Base-by-base conservation (phyloP, 2,797 vertebrate genomes). In the Periparus ater region DNA sequence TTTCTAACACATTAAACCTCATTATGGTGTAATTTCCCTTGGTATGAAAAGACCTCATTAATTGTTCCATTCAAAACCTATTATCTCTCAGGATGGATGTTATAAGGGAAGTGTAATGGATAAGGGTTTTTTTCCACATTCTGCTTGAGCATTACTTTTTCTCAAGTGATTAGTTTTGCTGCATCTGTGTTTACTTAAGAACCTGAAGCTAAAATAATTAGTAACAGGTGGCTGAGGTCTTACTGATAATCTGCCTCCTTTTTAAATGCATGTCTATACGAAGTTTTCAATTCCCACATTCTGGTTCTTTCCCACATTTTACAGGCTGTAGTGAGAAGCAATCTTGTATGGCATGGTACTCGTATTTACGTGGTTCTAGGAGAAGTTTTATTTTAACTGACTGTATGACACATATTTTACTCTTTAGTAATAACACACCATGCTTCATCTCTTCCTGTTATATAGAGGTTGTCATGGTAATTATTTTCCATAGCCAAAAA, bases 161-260 rank as follows among this genome's bases (percentile, higher is more conserved):
- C 70, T 47, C 10, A 2, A 58, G 80, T 96, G 94, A 97, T 97
- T 97, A 96, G 78, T 81, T 95, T 95, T 94, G 62, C 79, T 83
- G 88, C 96, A 96, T 97, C 97, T 98, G 97, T 97, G 96, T 97
- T 98, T 98, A 97, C 85, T 97, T 97, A 97, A 96, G 88, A 97
- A 97, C 83, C 92, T 96, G 79, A 97, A 96, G 93, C 90, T 97
- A 95, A 96, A 96, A 96, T 96, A 97, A 98, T 98, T 97, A 97
- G 95, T 95, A 95, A 93, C 97, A 98, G 97, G 95, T 98, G 97
- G 94, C 81, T 96, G 87, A 93, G 84, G 76, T 95, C 94, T 94
- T 83, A 58, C 88, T 92, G 96, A 97, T 97, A 97, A 97, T 97
- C 87, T 93, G 72, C 88, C 93, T 98, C 74, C 77, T 94, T 95